Conservation (phyloP, 2,888 invertebrate genomes). For the Yponomeuta plumbellus region DNA sequence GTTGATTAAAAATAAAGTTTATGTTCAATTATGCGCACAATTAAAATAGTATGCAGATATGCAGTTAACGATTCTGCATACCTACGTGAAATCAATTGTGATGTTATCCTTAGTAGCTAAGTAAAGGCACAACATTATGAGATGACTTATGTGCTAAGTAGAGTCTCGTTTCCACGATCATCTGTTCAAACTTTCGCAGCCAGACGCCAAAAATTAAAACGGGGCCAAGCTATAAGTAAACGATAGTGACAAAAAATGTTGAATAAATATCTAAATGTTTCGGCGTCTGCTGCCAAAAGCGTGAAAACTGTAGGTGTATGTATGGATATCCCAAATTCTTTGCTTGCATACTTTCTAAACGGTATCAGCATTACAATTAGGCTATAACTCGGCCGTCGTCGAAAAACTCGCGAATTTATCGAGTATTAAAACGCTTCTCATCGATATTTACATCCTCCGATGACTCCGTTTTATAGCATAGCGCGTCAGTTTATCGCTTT, state of each 20-base stretch:
- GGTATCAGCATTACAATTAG: constrained; percentile 25
- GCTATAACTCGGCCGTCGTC: constrained; percentile 29
- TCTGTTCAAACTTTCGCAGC: not conserved
- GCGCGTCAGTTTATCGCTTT: constrained; percentile 29
- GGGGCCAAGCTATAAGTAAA: not conserved
- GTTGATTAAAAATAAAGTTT: not conserved
- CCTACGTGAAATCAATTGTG: not conserved
- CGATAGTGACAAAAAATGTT: not conserved
- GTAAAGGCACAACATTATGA: not conserved
- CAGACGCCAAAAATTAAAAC: constrained; percentile 3
- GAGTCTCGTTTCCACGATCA: not conserved
- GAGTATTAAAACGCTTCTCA: constrained; percentile 27
- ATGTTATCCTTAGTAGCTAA: not conserved
- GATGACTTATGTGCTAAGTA: not conserved
- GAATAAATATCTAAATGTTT: not conserved
- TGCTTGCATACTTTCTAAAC: constrained; percentile 32
- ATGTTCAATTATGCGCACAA: not conserved
- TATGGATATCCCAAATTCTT: constrained; percentile 28
- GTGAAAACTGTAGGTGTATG: constrained; percentile 13
- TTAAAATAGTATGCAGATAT: not conserved
- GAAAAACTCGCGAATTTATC: constrained; percentile 29
- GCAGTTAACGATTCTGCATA: not conserved
- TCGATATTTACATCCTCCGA: constrained; percentile 30
- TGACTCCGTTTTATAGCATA: constrained; percentile 29
- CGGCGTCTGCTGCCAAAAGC: not conserved